Base-by-base conservation (phyloP, 2,888 invertebrate genomes). In the Sceliomorpha sp. region DNA sequence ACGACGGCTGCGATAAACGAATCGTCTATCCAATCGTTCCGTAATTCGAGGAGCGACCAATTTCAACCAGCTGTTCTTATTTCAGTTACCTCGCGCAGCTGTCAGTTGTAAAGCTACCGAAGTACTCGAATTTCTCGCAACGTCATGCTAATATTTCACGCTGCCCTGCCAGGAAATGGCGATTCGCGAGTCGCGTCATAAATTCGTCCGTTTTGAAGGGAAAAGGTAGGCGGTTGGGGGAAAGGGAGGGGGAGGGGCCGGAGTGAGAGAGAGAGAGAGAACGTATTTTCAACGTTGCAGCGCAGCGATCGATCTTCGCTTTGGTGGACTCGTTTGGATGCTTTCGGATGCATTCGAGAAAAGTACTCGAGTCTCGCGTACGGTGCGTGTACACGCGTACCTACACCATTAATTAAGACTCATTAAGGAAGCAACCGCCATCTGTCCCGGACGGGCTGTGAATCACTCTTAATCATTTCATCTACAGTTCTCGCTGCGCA, bases 401-500 rank as follows among this genome's bases (percentile, higher is more conserved):
- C 78, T 80, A 77, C 82, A 82, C 83, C 86, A 86, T 86, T 86
- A 86, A 86, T 86, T 86, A 86, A 85, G 77, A 83, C 85, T 85
- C 85, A 86, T 86, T 86, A 86, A 84, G 79, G 81, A 80, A 82
- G 86, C 84, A 82, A 83, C 84, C 81, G 80, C 83, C 86, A 86
- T 86, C 84, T 85, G 86, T 85, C 84, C 80, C 77, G 76, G 79
- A 80, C 75, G 75, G 77, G 78, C 78, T 83, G 82, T 86, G 86
- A 86, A 86, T 86, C 84, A 84, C 81, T 84, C 84, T 86, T 86
- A 86, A 86, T 86, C 86, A 81, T 85, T 85, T 84, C 81, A 86
- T 86, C 83, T 82, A 73, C 75, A 79, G 80, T 67, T 70, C 68
- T 66, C 56, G 32, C 20, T 64, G 37, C 55, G 29, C 42, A 37